Evolutionary conservation across 2,113 vertebrate genomes (phyloP), one percentile per base, ranked within the genome.

Genomic region (Elephas maximus): DNA sequence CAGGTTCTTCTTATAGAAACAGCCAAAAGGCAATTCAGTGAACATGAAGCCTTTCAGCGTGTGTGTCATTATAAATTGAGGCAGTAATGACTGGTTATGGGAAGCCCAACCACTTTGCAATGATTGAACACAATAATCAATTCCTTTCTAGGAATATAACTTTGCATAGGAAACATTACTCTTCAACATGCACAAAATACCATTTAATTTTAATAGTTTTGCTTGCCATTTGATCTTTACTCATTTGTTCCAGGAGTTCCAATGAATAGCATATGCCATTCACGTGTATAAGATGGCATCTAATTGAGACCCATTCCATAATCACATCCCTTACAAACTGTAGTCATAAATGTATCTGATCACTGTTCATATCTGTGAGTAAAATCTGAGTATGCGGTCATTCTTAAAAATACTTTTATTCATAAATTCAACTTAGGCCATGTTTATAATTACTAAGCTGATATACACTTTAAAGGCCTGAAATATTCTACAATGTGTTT

Each of bases 201-300:
- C 60, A 10, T 69, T 91, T 94, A 76, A 93, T 94, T 26, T 33
- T 90, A 48, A 67, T 78, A 91, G 37, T 90, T 88, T 87, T 79
- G 33, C 74, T 60, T 60, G 44, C 71, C n/a, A 77, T 45, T 91
- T 91, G 30, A n/a, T 48, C 62, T 88, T 88, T 63, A 83, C 41
- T 76, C 24, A 90, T 37, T 60, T 73, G 76, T 90, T 84, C 51
- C 17, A 57, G 17, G 37, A 69, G 48, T 53, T 71, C 53, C n/a
- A 48, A 24, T 60, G 33, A 28, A 67, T 3, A 79, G 7, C 14
- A 41, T 9, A 21, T 62, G n/a, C 65, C 48, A 92, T 23, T 86
- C 24, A 45, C 44, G 28, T 83, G 0, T 44, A 20, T 80, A 89
- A 81, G 8, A 76, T 41, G 8, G 12, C 77, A 81, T 81, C 41